Evolutionary conservation across 2,888 invertebrate species (phyloP).

Genomic region (Diabrotica balteata): DNA sequence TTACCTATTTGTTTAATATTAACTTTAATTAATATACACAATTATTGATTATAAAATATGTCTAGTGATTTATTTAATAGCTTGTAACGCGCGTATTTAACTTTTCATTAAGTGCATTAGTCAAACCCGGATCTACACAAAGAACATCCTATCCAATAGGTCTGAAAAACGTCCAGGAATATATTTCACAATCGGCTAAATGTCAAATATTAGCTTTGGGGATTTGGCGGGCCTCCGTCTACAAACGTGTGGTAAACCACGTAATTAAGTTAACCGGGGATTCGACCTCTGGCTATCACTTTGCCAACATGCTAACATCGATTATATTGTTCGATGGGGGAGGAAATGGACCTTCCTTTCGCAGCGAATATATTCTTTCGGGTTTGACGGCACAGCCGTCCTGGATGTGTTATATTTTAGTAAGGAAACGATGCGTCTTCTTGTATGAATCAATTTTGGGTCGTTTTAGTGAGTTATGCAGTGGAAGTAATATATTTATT

Average conservation of each 20-base stretch:
- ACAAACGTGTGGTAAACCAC: slow-evolving; percentile 32
- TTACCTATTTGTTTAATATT: no score
- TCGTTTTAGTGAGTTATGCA: slow-evolving; percentile 3
- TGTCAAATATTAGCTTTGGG: slow-evolving; percentile 44
- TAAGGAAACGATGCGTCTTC: slow-evolving; percentile 21
- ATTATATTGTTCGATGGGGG: slow-evolving; percentile 29
- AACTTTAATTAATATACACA: no score
- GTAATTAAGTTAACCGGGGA: slow-evolving; percentile 32
- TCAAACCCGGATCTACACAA: slow-evolving; percentile 3
- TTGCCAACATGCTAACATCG: slow-evolving; percentile 28
- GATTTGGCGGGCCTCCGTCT: slow-evolving; percentile 30
- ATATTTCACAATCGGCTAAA: slow-evolving; percentile 39
- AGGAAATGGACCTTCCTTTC: slow-evolving; percentile 27
- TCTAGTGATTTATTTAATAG: no score
- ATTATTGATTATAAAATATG: no score
- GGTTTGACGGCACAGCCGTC: slow-evolving; percentile 9
- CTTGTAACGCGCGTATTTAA: no score
- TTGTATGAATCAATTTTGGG: slow-evolving; percentile 16
- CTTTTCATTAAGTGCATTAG: background rate
- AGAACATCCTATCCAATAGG: slow-evolving; percentile 2
- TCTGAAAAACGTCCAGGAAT: slow-evolving; percentile 35
- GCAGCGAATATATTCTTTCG: slow-evolving; percentile 19
- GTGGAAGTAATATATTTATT: slow-evolving; percentile 13
- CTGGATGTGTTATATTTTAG: slow-evolving; percentile 7
- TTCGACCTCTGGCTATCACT: slow-evolving; percentile 32